Evolutionary conservation across 92 coral and sea anemone genomes (phyloP).

Genomic region (Porites evermanni): DNA sequence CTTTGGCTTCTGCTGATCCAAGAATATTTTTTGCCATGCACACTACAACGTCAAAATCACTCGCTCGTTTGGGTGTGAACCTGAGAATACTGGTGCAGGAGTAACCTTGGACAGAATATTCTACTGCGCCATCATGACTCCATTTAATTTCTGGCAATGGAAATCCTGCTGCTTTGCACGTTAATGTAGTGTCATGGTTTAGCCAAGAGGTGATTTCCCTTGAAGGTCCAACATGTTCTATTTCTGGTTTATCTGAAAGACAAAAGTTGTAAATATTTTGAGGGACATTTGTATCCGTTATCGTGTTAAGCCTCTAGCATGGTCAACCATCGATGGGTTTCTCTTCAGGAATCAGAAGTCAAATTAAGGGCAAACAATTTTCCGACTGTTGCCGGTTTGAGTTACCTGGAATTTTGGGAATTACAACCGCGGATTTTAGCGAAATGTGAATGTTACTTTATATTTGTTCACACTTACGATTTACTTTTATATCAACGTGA

Average conservation of each 20-base stretch:
- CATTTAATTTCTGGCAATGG: slow-evolving; percentile 49
- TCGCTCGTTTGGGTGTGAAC: slow-evolving; percentile 15
- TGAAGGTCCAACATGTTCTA: neutral
- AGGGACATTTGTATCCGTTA: too few relatives aligned
- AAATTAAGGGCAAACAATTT: too few relatives aligned
- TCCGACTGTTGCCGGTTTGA: too few relatives aligned
- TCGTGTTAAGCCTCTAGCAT: too few relatives aligned
- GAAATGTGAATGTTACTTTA: too few relatives aligned
- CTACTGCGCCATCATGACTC: slow-evolving; percentile 27
- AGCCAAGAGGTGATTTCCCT: slow-evolving; percentile 38
- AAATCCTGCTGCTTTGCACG: slow-evolving; percentile 40
- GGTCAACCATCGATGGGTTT: too few relatives aligned
- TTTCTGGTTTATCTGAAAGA: slow-evolving; percentile 31
- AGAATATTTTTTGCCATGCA: slow-evolving; percentile 45
- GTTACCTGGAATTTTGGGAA: too few relatives aligned
- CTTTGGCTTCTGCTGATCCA: slow-evolving; percentile 14
- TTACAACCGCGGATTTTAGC: too few relatives aligned
- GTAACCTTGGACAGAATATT: neutral
- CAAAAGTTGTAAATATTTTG: neutral
- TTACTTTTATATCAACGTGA: neutral
- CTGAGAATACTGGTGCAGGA: slow-evolving; percentile 2
- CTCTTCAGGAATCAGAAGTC: too few relatives aligned
- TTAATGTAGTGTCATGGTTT: slow-evolving; percentile 2
- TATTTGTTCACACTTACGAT: slow-evolving; percentile 4
- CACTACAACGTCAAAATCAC: slow-evolving; percentile 43